Percentiles rank a stretch among this genome's conserved stretches.
These are phyloP conservation scores for Sycophila sp. DNA, from an alignment of 1,140 invertebrate genomes.

Conservation along the genomic window DNA sequence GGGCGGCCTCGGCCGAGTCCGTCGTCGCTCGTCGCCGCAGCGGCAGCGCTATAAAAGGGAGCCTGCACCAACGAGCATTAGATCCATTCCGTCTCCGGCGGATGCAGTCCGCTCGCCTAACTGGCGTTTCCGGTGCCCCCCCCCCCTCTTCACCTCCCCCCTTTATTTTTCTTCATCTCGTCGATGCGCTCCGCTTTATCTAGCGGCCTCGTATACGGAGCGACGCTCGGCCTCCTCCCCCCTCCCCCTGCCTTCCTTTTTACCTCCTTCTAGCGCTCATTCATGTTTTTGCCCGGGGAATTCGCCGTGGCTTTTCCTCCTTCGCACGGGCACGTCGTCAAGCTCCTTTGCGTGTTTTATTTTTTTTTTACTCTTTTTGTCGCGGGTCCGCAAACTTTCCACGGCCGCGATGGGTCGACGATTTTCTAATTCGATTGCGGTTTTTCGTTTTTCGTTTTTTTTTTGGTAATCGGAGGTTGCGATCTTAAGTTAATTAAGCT, in stretches of 20 bases:
- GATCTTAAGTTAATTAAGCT: too few relatives aligned
- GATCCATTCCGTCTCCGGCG: slow-evolving; percentile 40
- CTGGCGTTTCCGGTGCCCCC: slow-evolving; percentile 52
- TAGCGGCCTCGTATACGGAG: slow-evolving; percentile 12
- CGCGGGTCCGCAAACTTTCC: too few relatives aligned
- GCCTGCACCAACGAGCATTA: slow-evolving; percentile 41
- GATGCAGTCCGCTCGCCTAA: slow-evolving; percentile 47
- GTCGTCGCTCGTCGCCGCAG: background rate
- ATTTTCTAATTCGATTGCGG: too few relatives aligned
- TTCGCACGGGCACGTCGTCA: too few relatives aligned
- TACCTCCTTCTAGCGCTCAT: background rate
- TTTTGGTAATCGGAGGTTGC: too few relatives aligned
- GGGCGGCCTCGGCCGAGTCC: background rate
- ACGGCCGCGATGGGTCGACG: too few relatives aligned
- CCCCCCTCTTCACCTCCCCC: slow-evolving; percentile 21
- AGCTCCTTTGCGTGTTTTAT: too few relatives aligned
- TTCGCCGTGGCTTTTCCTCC: too few relatives aligned
- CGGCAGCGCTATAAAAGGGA: slow-evolving; percentile 35
- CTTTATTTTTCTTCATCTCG: slow-evolving; percentile 42
- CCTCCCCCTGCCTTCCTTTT: background rate
- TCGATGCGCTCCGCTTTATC: slow-evolving; percentile 44
- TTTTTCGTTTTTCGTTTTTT: too few relatives aligned
- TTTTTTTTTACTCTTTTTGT: too few relatives aligned
- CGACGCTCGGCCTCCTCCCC: background rate
- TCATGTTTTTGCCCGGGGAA: too few relatives aligned